These are phyloP conservation scores for Iguana delicatissima DNA, from an alignment of 2,797 vertebrate genomes.

Conservation along the genomic window DNA sequence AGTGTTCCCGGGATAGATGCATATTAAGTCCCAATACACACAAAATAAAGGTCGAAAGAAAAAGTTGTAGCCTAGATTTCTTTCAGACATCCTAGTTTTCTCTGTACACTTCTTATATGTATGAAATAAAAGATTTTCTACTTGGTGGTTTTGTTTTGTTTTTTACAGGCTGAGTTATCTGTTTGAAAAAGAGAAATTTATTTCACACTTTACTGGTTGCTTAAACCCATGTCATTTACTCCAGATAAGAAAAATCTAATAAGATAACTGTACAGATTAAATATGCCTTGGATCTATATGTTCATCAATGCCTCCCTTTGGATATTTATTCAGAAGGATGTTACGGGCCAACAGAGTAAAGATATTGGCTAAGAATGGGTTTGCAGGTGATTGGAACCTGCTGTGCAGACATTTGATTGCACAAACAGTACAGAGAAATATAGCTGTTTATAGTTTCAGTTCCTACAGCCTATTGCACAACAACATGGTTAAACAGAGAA, in stretches of 20 bases:
- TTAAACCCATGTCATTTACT: conserved; percentile 49
- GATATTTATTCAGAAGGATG: background rate
- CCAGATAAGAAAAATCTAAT: conserved; percentile 45
- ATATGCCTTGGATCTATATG: conserved; percentile 12
- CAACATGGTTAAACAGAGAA: background rate
- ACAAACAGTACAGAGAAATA: background rate
- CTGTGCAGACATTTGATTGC: background rate
- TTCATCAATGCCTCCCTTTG: background rate
- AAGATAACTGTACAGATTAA: conserved; percentile 42
- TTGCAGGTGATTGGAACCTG: fast-evolving
- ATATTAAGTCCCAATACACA: background rate
- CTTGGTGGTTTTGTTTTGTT: conserved; percentile 28
- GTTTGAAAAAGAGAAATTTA: conserved; percentile 64
- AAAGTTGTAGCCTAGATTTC: background rate
- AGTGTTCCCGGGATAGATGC: background rate
- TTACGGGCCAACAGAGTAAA: background rate
- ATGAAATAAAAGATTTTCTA: background rate
- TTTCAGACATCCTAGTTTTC: background rate
- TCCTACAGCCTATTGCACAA: background rate
- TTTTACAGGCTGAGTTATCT: background rate
- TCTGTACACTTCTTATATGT: background rate
- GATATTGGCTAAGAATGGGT: conserved; percentile 6
- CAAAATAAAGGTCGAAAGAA: background rate
- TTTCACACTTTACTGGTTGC: conserved; percentile 69
- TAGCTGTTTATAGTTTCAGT: background rate